phyloP scores from a whole-genome alignment of 2,113 vertebrate species.

The Hymenochirus boettgeri region DNA sequence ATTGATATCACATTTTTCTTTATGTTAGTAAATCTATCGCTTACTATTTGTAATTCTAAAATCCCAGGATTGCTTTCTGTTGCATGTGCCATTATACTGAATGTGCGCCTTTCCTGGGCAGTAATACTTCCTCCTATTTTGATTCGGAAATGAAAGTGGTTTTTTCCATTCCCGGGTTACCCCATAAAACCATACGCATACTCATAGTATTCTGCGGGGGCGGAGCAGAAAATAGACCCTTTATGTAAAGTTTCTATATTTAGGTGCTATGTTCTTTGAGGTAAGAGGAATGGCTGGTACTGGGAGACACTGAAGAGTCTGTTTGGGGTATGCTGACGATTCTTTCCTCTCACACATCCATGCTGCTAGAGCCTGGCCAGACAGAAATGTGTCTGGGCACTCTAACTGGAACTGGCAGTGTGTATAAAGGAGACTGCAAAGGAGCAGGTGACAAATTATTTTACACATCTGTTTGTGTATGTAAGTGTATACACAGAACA shows the following conservation, averaged over 20 bases:
- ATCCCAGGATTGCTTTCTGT: no score
- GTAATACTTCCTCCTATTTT: neutral
- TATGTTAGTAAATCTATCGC: no score
- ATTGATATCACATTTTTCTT: no score
- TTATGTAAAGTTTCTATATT: slow-evolving; percentile 34
- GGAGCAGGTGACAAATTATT: neutral
- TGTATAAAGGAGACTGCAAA: neutral
- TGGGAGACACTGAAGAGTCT: slow-evolving; percentile 22
- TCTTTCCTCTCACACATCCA: slow-evolving; percentile 24
- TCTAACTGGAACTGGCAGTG: neutral
- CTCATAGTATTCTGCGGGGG: neutral
- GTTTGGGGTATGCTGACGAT: slow-evolving; percentile 5
- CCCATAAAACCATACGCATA: slow-evolving; percentile 18
- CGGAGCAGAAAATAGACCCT: slow-evolving; percentile 24
- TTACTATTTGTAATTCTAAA: no score
- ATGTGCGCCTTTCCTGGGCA: no score
- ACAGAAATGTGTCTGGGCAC: neutral
- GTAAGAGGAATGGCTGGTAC: neutral
- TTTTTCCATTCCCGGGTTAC: slow-evolving; percentile 6
- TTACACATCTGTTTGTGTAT: slow-evolving; percentile 1
- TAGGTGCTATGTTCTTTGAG: slow-evolving; percentile 19
- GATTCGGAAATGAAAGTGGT: neutral
- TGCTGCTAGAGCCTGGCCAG: neutral
- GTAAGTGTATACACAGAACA: neutral
- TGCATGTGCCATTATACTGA: no score